Base-by-base conservation (phyloP, 2,888 invertebrate species). In the Arenicola marina region DNA sequence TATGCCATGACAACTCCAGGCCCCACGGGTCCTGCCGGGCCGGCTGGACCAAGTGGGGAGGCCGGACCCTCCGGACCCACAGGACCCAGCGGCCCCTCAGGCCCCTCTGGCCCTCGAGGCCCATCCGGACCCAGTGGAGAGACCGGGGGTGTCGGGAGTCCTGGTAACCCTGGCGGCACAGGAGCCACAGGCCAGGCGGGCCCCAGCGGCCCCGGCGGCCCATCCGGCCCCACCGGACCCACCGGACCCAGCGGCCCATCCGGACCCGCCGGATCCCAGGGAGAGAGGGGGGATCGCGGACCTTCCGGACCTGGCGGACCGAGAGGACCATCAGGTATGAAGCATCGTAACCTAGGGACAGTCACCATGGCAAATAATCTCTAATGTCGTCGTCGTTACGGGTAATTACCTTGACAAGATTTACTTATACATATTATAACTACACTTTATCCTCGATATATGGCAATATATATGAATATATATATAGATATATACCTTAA, bases 181-280 rank as follows among this genome's bases (percentile, higher is more conserved):
- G 46, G 59, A 32, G n/a, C 21, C 4, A 26, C 28, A 21, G 62
- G 63, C 2, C 43, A 51, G 24, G 1, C 45, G 29, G 63, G 63
- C 34, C 43, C n/a, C 44, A 51, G 28, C n/a, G 59, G 59, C 26
- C 56, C 55, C 15, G 2, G 31, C n/a, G n/a, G n/a, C n/a, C n/a
- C n/a, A n/a, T n/a, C n/a, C 51, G 67, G 67, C 43, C 45, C 51
- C 11, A 45, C 31, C 3, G 66, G 66, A 34, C 48, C 53, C 26
- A 43, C 62, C 3, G 72, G 72, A 11, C 62, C 65, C 21, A 38
- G 54, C 29, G 63, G 63, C 43, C 48, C 59, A 33, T 4, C 38
- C 7, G 63, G 62, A 26, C 7, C 33, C 44, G 18, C 58, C 4
- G 62, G 38, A 18, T 33, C 32, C 24, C n/a, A 32, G 55, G 63